Evolutionary conservation across 1,140 invertebrate genomes (phyloP).

Genomic region (Melitaea cinxia): DNA sequence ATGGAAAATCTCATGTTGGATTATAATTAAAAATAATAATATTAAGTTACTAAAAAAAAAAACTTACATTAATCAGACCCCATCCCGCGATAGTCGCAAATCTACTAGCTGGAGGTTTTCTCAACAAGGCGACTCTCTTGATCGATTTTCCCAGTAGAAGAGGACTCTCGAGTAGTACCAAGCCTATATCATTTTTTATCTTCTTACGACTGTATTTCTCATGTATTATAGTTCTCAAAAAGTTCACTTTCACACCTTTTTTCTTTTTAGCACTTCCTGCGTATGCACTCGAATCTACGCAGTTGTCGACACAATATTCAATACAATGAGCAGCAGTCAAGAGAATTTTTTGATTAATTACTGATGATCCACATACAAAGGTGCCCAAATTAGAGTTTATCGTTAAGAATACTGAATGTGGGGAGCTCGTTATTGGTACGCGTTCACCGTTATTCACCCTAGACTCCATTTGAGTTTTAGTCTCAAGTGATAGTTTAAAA

Average conservation of each 20-base stretch:
- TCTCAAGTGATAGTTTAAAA: not conserved
- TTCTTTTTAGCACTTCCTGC: conserved; percentile 34
- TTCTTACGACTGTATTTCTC: conserved; percentile 20
- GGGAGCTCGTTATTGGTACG: conserved; percentile 28
- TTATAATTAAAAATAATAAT: not conserved
- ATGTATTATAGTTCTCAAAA: conserved; percentile 25
- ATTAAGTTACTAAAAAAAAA: conserved; percentile 6
- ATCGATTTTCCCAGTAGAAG: conserved; percentile 29
- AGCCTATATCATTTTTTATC: conserved; percentile 41
- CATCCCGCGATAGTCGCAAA: conserved; percentile 46
- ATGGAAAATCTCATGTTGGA: too few relatives aligned
- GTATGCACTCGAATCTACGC: conserved; percentile 9
- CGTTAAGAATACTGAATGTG: conserved; percentile 37
- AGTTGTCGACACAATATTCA: conserved; percentile 10
- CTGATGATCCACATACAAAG: conserved; percentile 42
- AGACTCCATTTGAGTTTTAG: conserved; percentile 22
- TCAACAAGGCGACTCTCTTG: conserved; percentile 36
- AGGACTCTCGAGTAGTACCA: conserved; percentile 27
- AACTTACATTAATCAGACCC: conserved; percentile 50
- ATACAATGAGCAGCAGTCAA: conserved; percentile 46
- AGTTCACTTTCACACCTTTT: conserved; percentile 16
- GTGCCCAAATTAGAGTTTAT: not conserved
- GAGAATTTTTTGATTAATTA: conserved; percentile 45
- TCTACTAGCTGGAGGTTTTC: conserved; percentile 23
- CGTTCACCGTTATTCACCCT: conserved; percentile 26